Evolutionary conservation across 2,888 invertebrate genomes (phyloP), one percentile per base, ranked within the genome.

Genomic region (Acleris emargana): DNA sequence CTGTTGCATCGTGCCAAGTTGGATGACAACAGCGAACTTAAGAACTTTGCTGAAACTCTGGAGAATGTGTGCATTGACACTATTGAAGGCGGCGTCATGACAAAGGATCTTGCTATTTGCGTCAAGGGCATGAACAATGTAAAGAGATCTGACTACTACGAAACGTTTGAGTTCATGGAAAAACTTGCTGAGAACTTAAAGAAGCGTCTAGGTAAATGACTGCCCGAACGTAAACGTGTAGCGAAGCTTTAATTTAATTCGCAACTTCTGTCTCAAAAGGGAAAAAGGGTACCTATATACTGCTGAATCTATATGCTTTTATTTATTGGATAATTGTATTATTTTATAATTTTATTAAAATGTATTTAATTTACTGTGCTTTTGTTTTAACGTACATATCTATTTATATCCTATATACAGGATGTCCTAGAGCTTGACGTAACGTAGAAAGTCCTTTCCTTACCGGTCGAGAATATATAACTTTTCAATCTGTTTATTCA

Each of bases 51-150:
- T n/a, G 94, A 96, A 74, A 95, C 95, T 25, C 93, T 99, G 62
- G 99, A 99, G 81, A 93, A 94, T 69, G 98, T 98, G 18, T 99
- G 99, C 89, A 89, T 99, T 68, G 96, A 97, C 73, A 99, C 99
- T 0, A 99, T 99, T 73, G 99, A 99, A 87, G 93, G 96, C 64
- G 99, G 99, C 38, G 93, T 94, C 73, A 99, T 99, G 98, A 99
- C 99, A 62, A 99, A 99, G 88, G 99, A 99, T 94, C 94, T 99
- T 82, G 99, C 99, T 52, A 98, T 99, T 84, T 99, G 99, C 84
- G 96, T 99, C 79, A 99, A 99, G 91, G 99, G 99, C 70, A 96
- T 97, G 95, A 95, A 93, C 87, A 96, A 95, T 74, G 95, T 95
- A 1, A 88, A 94, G 76, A 91, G 97, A 71, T 87, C 93, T 20